Evolutionary conservation across 2,888 invertebrate genomes (phyloP).

Genomic region (Pharmacophagus antenor): DNA sequence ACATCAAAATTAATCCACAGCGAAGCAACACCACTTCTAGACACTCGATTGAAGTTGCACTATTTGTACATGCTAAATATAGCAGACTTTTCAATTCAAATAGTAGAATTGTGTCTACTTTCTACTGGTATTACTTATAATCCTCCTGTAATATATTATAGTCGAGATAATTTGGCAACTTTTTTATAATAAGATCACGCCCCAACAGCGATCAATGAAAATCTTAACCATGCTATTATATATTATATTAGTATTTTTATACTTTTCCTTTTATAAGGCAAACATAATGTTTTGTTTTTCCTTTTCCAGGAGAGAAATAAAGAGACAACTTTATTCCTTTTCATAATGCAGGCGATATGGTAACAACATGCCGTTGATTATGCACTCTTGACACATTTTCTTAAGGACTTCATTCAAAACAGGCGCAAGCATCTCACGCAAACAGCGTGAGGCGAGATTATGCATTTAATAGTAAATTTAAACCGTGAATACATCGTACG

Average conservation of each 20-base stretch:
- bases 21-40: no score
- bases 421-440: background rate
- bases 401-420: constrained; percentile 23
- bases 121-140: no score
- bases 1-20: no score
- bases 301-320: background rate
- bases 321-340: background rate
- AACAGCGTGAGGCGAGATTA: background rate
- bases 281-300: background rate
- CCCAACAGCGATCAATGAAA: no score
- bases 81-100: no score
- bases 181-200: no score
- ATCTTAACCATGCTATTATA: no score
- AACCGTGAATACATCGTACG: background rate
- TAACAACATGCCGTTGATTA: constrained; percentile 10
- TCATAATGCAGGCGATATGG: constrained; percentile 8
- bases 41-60: no score
- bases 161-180: no score
- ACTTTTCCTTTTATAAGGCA: background rate
- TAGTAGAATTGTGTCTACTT: no score
- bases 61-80: no score
- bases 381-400: constrained; percentile 24
- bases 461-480: background rate
- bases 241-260: background rate
- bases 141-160: no score